These are phyloP conservation scores for Tragulus kanchil DNA, from an alignment of 2,113 vertebrate species.

Conservation along the genomic window DNA sequence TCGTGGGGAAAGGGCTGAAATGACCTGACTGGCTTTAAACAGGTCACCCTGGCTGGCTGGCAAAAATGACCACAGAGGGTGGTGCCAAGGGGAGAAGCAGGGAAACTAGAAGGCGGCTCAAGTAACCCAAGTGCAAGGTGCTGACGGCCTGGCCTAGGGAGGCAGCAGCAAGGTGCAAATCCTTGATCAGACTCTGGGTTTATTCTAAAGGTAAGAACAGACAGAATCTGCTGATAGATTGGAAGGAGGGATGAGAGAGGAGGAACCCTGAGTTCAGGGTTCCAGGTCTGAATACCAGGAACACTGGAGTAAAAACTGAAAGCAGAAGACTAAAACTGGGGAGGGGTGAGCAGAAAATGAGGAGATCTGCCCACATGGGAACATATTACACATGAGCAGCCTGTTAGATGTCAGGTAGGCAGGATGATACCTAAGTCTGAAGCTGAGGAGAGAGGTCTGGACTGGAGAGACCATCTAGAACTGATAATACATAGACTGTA, in stretches of 20 bases:
- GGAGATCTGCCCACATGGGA: neutral
- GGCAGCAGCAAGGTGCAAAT: neutral
- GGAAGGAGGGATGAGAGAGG: neutral
- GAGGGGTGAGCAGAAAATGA: neutral
- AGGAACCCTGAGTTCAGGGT: neutral
- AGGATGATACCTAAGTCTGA: neutral
- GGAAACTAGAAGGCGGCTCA: neutral
- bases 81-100: neutral
- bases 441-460: neutral
- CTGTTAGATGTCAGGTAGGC: neutral
- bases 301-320: neutral
- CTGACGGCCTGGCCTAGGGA: neutral
- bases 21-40: constrained; percentile 1
- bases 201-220: neutral
- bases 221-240: constrained; percentile 14
- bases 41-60: neutral
- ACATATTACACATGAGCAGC: neutral
- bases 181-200: neutral
- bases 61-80: neutral
- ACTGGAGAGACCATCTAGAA: neutral
- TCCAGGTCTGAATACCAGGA: neutral
- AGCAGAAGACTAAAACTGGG: neutral
- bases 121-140: constrained; percentile 6
- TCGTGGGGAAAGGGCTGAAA: constrained; percentile 25
- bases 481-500: neutral